Percentiles rank a stretch among this genome's conserved stretches.
These are phyloP conservation scores for Chalcis sispes DNA, from an alignment of 2,888 invertebrate species.

Conservation along the genomic window DNA sequence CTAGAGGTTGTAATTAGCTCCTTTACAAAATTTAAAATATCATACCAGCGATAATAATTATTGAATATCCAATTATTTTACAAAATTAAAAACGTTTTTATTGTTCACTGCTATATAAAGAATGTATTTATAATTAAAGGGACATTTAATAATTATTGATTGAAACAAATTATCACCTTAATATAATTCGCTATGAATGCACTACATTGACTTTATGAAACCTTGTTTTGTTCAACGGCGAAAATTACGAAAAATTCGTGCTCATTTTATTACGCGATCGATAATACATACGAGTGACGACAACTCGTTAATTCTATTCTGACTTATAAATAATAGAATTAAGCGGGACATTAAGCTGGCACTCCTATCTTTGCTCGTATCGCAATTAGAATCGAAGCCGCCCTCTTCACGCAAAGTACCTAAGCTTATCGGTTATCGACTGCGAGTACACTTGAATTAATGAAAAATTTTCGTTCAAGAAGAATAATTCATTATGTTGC, in stretches of 20 bases:
- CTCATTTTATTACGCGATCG: background rate
- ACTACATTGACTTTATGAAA: too few relatives aligned
- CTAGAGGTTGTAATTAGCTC: too few relatives aligned
- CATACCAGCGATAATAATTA: too few relatives aligned
- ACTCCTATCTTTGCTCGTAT: background rate
- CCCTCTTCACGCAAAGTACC: slow-evolving; percentile 29
- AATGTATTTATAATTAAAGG: too few relatives aligned
- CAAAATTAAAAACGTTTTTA: too few relatives aligned
- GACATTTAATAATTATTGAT: too few relatives aligned
- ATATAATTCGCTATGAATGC: too few relatives aligned
- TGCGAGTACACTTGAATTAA: background rate
- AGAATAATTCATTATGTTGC: background rate
- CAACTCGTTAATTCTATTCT: slow-evolving; percentile 5
- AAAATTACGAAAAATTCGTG: background rate
- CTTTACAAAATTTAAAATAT: too few relatives aligned
- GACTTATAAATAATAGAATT: background rate
- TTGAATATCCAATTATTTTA: too few relatives aligned
- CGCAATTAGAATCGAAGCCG: slow-evolving; percentile 16
- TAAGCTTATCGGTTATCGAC: slow-evolving; percentile 45
- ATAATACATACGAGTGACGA: slow-evolving; percentile 10
- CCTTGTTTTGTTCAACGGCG: too few relatives aligned
- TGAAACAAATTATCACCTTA: too few relatives aligned
- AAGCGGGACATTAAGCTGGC: background rate
- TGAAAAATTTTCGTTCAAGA: background rate
- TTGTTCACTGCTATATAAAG: too few relatives aligned